Conservation (phyloP, 2,888 invertebrate genomes). For the Rutpela maculata region DNA sequence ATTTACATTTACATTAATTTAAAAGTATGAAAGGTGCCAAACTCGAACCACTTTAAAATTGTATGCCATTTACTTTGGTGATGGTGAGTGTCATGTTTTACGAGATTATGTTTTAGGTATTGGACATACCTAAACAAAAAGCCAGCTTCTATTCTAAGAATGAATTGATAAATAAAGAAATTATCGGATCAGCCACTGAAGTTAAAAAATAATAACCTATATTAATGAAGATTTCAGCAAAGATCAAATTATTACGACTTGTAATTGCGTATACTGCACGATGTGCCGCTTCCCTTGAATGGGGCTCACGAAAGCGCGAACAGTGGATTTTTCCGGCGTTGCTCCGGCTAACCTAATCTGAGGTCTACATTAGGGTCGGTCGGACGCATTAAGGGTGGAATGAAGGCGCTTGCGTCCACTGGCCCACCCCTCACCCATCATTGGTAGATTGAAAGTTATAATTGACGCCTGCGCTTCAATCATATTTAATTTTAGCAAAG, state of each 20-base stretch:
- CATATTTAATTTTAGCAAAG: slow-evolving; percentile 61
- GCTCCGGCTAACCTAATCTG: slow-evolving; percentile 70
- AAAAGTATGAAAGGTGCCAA: too few relatives aligned
- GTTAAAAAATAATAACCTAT: too few relatives aligned
- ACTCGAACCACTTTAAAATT: too few relatives aligned
- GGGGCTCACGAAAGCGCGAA: slow-evolving; percentile 47
- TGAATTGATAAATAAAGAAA: too few relatives aligned
- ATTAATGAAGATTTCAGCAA: too few relatives aligned
- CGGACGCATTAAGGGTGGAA: slow-evolving; percentile 70
- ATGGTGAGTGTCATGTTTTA: too few relatives aligned
- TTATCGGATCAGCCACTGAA: too few relatives aligned
- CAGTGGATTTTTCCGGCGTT: slow-evolving; percentile 68
- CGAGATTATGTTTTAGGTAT: too few relatives aligned
- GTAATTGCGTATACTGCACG: neutral
- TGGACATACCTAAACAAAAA: too few relatives aligned
- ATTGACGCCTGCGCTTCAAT: slow-evolving; percentile 62
- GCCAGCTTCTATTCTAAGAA: too few relatives aligned
- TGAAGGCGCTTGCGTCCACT: slow-evolving; percentile 65
- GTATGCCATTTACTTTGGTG: too few relatives aligned
- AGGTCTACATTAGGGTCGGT: slow-evolving; percentile 71
- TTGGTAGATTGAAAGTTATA: slow-evolving; percentile 60
- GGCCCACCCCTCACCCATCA: slow-evolving; percentile 63
- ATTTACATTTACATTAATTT: too few relatives aligned
- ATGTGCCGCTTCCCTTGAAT: slow-evolving; percentile 46
- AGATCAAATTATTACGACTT: neutral